Percentiles rank a stretch among this genome's conserved stretches.
Conservation (phyloP, 2,797 vertebrate genomes). For the Podargus strigoides region DNA sequence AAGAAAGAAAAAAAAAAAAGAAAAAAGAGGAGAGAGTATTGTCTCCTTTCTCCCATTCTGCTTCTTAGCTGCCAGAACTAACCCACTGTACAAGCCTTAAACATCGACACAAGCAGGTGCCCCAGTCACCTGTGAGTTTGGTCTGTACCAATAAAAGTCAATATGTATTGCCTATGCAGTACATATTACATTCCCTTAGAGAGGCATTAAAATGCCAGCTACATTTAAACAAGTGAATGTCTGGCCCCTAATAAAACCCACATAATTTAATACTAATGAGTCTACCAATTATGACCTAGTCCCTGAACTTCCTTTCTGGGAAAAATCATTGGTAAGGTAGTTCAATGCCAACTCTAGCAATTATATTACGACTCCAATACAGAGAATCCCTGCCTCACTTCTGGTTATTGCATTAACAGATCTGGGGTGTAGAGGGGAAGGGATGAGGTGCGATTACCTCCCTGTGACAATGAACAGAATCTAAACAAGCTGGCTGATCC, state of each 20-base stretch:
- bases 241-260: constrained; percentile 67
- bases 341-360: constrained; percentile 4
- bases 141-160: constrained; percentile 54
- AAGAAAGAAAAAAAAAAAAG: background rate
- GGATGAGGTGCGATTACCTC: background rate
- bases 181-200: constrained; percentile 45
- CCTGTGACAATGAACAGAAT: background rate
- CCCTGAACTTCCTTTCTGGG: constrained; percentile 60
- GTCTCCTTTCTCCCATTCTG: background rate
- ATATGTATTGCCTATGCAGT: constrained; percentile 20
- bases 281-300: constrained; percentile 61
- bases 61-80: background rate
- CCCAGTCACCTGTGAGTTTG: constrained; percentile 29
- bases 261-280: constrained; percentile 67
- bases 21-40: background rate
- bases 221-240: constrained; percentile 64
- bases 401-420: background rate
- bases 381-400: background rate
- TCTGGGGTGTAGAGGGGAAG: background rate
- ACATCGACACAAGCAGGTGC: background rate
- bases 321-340: constrained; percentile 51
- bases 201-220: constrained; percentile 65
- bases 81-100: background rate
- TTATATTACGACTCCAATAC: background rate
- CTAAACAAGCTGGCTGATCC: background rate